phyloP scores from a whole-genome alignment of 2,888 invertebrate species.

The Ichneumon xanthorius region DNA sequence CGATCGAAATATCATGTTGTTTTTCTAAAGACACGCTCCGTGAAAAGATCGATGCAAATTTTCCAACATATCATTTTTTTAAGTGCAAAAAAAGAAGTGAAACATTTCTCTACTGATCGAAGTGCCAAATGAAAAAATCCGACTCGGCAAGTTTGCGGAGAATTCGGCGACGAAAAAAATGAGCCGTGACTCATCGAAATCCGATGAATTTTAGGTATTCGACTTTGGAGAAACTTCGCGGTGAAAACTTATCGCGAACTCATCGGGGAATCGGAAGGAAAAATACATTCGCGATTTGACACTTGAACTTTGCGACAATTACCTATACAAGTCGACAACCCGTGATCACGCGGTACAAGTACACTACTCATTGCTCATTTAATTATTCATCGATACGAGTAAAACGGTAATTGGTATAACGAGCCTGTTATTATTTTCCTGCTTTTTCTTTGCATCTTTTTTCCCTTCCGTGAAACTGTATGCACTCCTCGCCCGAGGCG shows the following conservation, averaged over 20 bases:
- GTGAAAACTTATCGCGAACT: not conserved
- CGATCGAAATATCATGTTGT: too few relatives aligned
- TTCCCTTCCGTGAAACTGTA: slow-evolving; percentile 45
- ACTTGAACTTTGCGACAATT: not conserved
- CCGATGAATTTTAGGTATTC: not conserved
- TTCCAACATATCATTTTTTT: too few relatives aligned
- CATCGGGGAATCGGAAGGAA: slow-evolving; percentile 9
- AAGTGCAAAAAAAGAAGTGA: not conserved
- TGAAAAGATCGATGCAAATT: too few relatives aligned
- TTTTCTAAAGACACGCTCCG: too few relatives aligned
- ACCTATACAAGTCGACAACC: slow-evolving; percentile 45
- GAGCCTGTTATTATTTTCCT: slow-evolving; percentile 13
- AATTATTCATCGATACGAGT: slow-evolving; percentile 52
- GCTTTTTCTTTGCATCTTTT: slow-evolving; percentile 5
- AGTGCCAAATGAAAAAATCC: not conserved
- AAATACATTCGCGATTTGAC: slow-evolving; percentile 7
- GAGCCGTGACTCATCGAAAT: not conserved
- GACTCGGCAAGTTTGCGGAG: not conserved
- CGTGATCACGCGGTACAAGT: slow-evolving; percentile 18
- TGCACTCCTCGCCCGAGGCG: slow-evolving; percentile 13
- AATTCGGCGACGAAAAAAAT: not conserved
- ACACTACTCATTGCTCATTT: slow-evolving; percentile 10
- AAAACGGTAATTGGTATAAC: slow-evolving; percentile 54
- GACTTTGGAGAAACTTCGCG: not conserved
- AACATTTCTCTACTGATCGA: not conserved